Conservation (phyloP, 1,140 invertebrate species). For the Charaxes varanes region DNA sequence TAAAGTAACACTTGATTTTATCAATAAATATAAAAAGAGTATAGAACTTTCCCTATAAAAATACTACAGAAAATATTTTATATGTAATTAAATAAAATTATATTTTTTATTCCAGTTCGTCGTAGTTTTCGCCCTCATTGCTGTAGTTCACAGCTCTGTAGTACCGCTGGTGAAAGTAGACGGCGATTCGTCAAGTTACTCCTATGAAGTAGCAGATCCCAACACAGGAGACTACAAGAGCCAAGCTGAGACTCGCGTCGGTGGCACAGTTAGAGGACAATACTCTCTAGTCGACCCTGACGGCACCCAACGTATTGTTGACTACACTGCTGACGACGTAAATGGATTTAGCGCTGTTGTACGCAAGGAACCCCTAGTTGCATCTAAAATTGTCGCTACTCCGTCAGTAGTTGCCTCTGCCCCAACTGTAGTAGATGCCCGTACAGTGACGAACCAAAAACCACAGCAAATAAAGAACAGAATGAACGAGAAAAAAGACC, state of each 20-base stretch:
- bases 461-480: no score
- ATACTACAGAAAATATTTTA: no score
- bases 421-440: conserved; percentile 5
- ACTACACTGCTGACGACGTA: conserved; percentile 39
- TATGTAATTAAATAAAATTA: no score
- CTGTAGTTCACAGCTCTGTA: conserved; percentile 35
- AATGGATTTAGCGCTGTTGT: no score
- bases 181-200: conserved; percentile 1
- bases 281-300: conserved; percentile 9
- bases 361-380: no score
- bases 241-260: conserved; percentile 1
- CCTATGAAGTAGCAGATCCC: no score
- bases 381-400: no score
- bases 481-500: no score
- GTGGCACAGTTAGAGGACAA: conserved; percentile 6
- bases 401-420: conserved; percentile 13
- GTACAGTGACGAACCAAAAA: no score
- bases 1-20: no score
- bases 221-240: conserved; percentile 10
- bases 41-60: no score
- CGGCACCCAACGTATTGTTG: conserved; percentile 33
- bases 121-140: conserved; percentile 36
- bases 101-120: conserved; percentile 36
- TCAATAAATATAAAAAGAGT: no score
- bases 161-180: conserved; percentile 26